Evolutionary conservation across 2,888 invertebrate genomes (phyloP).

Genomic region (Cheilosia vulpina): DNA sequence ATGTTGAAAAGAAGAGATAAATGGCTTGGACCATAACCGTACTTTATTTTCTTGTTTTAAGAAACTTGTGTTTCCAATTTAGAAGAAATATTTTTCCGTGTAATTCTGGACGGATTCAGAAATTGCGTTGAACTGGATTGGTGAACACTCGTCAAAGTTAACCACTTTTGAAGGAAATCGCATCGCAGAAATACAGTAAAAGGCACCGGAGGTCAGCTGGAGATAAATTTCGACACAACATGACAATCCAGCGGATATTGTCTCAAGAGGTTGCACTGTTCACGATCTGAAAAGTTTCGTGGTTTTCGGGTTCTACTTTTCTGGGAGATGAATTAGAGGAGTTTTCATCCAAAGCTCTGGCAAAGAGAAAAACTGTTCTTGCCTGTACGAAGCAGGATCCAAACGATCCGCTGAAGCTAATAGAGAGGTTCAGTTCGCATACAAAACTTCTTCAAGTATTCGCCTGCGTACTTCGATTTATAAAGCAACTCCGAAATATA

Average conservation of each 20-base stretch:
- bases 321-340: neutral
- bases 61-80: no score
- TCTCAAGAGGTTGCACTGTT: no score
- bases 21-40: no score
- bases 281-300: no score
- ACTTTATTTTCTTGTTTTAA: no score
- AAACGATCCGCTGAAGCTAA: neutral
- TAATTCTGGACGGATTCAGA: conserved; percentile 68
- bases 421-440: neutral
- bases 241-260: no score
- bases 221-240: conserved; percentile 7
- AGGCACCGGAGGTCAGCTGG: conserved; percentile 22
- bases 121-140: conserved; percentile 62
- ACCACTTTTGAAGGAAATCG: conserved; percentile 64
- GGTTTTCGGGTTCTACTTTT: neutral
- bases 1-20: no score
- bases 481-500: no score
- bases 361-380: neutral
- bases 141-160: conserved; percentile 25
- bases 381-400: neutral
- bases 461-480: no score
- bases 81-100: no score
- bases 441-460: neutral
- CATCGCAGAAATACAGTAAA: conserved; percentile 50
- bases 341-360: neutral